Evolutionary conservation across 2,888 invertebrate species (phyloP).

Genomic region (Cerastis leucographa): DNA sequence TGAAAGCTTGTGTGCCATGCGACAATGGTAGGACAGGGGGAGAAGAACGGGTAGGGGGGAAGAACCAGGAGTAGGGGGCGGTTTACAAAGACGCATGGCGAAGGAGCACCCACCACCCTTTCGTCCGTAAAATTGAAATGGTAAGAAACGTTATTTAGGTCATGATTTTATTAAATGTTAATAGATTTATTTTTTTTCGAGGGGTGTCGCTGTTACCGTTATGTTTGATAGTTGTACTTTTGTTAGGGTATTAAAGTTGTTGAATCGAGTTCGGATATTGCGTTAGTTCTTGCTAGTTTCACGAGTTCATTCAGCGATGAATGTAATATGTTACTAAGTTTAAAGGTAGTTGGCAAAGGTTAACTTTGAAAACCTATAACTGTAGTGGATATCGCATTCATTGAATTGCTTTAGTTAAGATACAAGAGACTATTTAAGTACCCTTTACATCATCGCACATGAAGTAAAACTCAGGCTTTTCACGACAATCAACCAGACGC

Average conservation of each 20-base stretch:
- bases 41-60: conserved; percentile 54
- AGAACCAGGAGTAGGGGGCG: conserved; percentile 67
- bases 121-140: conserved; percentile 90
- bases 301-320: neutral
- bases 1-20: conserved; percentile 90
- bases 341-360: neutral
- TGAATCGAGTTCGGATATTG: conserved; percentile 37
- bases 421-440: neutral
- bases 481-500: conserved; percentile 11
- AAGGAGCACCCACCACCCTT: conserved; percentile 87
- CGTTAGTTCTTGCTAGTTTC: conserved; percentile 44
- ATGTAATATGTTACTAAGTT: conserved; percentile 1
- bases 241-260: conserved; percentile 30
- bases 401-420: neutral
- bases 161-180: conserved; percentile 90
- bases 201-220: conserved; percentile 63
- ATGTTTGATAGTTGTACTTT: conserved; percentile 49
- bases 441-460: neutral
- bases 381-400: neutral
- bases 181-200: conserved; percentile 81
- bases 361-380: neutral
- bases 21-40: conserved; percentile 85
- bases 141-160: conserved; percentile 90
- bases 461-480: neutral
- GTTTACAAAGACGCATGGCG: conserved; percentile 86